Evolutionary conservation across 2,888 invertebrate species (phyloP).

Genomic region (Lutraria lutraria): DNA sequence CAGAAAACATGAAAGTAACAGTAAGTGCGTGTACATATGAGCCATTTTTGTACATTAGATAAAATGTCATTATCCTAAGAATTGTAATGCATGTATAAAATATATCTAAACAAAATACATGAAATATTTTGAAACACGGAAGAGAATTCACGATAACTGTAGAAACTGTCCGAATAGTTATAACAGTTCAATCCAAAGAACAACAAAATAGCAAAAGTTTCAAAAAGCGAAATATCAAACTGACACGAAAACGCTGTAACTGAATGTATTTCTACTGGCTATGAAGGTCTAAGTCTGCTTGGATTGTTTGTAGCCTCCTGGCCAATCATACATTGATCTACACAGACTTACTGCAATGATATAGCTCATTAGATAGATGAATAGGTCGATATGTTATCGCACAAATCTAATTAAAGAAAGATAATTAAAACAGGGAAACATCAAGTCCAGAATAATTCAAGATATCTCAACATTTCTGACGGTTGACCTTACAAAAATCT

Average conservation of each 20-base stretch:
- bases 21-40: background rate
- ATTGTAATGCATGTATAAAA: background rate
- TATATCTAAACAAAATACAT: background rate
- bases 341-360: too few relatives aligned
- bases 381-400: background rate
- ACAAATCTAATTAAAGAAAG: background rate
- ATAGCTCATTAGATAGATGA: too few relatives aligned
- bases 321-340: too few relatives aligned
- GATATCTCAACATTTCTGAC: too few relatives aligned
- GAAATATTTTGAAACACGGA: conserved; percentile 19
- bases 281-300: too few relatives aligned
- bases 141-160: background rate
- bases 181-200: background rate
- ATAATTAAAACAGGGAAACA: background rate
- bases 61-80: background rate
- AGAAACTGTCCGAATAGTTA: background rate
- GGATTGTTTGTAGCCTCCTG: too few relatives aligned
- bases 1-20: background rate
- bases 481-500: too few relatives aligned
- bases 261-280: too few relatives aligned
- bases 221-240: background rate
- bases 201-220: background rate
- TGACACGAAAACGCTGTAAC: background rate
- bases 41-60: background rate
- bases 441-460: background rate